phyloP scores from a whole-genome alignment of 2,888 invertebrate species.

The Teleiodes luculella region DNA sequence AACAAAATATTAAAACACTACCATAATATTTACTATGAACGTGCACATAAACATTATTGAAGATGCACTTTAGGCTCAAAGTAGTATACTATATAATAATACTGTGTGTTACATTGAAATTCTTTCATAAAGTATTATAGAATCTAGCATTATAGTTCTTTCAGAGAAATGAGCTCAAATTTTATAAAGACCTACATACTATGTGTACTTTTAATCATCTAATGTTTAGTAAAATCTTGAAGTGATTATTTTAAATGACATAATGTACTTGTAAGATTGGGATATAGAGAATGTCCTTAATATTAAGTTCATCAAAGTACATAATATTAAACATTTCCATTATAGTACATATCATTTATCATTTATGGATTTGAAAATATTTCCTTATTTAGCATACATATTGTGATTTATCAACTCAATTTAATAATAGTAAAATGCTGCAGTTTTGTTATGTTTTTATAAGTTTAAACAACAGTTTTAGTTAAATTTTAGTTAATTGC shows the following conservation, averaged over 20 bases:
- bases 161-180: no score
- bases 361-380: not conserved
- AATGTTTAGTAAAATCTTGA: no score
- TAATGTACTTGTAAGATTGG: not conserved
- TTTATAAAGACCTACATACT: no score
- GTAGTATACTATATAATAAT: no score
- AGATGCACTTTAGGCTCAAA: no score
- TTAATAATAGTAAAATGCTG: constrained; percentile 2
- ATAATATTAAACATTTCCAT: not conserved
- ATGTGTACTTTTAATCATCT: no score
- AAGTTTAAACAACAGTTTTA: constrained; percentile 9
- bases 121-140: no score
- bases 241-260: not conserved
- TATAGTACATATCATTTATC: constrained; percentile 9
- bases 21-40: not conserved
- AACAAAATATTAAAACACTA: not conserved
- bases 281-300: not conserved
- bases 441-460: constrained; percentile 12
- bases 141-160: no score
- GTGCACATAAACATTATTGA: no score
- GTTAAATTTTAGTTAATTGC: constrained; percentile 8
- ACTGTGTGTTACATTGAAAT: no score
- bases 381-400: no score
- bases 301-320: not conserved
- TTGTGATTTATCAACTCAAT: not conserved